These are phyloP conservation scores for Monochamus alternatus DNA, from an alignment of 2,888 invertebrate species.

Conservation along the genomic window DNA sequence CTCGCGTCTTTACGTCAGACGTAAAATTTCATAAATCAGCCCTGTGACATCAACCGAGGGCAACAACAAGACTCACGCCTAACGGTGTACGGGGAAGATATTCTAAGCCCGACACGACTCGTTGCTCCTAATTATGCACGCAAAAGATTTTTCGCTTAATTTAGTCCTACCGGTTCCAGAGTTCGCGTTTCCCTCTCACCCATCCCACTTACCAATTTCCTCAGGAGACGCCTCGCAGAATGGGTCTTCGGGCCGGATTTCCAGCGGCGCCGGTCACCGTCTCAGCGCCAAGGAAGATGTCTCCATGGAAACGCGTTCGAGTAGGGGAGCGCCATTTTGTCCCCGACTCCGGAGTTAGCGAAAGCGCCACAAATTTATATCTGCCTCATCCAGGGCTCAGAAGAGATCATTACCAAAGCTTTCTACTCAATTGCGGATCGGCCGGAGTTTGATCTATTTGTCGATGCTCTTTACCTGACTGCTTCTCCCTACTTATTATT, in stretches of 20 bases:
- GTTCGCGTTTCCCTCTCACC: conserved; percentile 60
- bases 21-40: conserved; percentile 69
- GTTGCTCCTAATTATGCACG: conserved; percentile 72
- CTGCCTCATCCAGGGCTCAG: conserved; percentile 72
- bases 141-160: conserved; percentile 71
- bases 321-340: conserved; percentile 69
- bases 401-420: conserved; percentile 73
- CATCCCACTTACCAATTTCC: conserved; percentile 62
- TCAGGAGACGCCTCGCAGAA: conserved; percentile 61
- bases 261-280: conserved; percentile 55
- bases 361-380: conserved; percentile 72
- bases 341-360: conserved; percentile 66
- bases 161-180: conserved; percentile 68
- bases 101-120: conserved; percentile 68
- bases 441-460: conserved; percentile 72
- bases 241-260: conserved; percentile 47
- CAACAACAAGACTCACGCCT: conserved; percentile 59
- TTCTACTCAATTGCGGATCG: conserved; percentile 73
- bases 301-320: conserved; percentile 69
- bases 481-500: conserved; percentile 53
- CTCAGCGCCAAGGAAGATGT: conserved; percentile 65
- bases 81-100: conserved; percentile 54
- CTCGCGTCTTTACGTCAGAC: conserved; percentile 47
- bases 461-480: conserved; percentile 68
- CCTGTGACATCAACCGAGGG: conserved; percentile 65